Evolutionary conservation across 2,797 vertebrate genomes (phyloP), one percentile per base, ranked within the genome.

Genomic region (Muscicapa striata): DNA sequence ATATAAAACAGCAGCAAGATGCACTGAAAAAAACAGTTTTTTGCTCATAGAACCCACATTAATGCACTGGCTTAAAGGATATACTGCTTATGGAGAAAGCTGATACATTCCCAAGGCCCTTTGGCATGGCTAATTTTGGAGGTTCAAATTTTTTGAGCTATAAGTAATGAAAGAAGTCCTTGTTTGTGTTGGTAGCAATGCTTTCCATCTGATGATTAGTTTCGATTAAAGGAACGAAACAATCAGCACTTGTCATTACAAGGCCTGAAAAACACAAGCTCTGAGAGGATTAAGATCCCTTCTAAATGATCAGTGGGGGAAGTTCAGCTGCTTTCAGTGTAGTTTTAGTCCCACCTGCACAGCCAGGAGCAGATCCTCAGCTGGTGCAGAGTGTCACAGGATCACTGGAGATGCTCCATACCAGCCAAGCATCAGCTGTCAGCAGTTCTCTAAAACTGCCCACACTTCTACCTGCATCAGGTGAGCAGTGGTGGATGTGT

Each of bases 71-170:
- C 13, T 66, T 59, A 20, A 75, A 46, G 46, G 13, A 62, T 11
- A 36, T 15, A 3, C 11, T 51, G 18, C 27, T 76, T 34, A 55
- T 17, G 41, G 61, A 66, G n/a, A 69, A 79, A 94, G 52, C 55
- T 91, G 30, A 72, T 95, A 91, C 48, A 18, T 84, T 95, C 94
- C 80, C 74, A 89, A 91, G 80, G 27, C 41, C 69, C 38, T 81
- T 62, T 94, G 55, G 41, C 51, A 93, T 95, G 45, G 49, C 43
- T 94, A 91, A 78, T 83, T 90, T 82, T 70, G 38, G 21, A 80
- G 45, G 80, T 83, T 68, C n/a, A 52, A 58, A 1, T 59, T 87
- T 85, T 84, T 78, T 67, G 48, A 69, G 70, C 80, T n/a, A n/a
- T 63, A 15, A 73, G 30, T 5, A 3, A 38, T 45, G 79, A 0